These are phyloP conservation scores for Tigriopus japonicus DNA, from an alignment of 1,140 invertebrate genomes.

Conservation along the genomic window DNA sequence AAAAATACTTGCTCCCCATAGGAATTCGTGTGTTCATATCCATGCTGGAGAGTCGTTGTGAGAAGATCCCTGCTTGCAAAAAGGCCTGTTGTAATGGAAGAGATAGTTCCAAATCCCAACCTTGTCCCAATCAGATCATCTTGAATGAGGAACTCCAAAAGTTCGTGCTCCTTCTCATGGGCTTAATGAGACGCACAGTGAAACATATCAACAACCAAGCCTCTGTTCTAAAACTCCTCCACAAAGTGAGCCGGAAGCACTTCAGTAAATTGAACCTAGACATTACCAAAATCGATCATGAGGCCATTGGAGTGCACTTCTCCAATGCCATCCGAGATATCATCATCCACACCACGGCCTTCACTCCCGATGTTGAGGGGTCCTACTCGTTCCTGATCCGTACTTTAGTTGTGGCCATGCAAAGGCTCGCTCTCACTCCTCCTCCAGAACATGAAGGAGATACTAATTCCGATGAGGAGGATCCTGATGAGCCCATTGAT, in stretches of 20 bases:
- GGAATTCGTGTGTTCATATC: no score
- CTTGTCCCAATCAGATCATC: no score
- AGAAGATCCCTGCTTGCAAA: no score
- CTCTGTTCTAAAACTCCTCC: neutral
- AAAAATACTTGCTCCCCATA: no score
- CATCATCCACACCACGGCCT: neutral
- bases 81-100: no score
- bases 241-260: neutral
- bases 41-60: no score
- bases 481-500: neutral
- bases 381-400: neutral
- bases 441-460: neutral
- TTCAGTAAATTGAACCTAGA: neutral
- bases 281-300: neutral
- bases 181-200: neutral
- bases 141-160: neutral
- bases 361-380: neutral
- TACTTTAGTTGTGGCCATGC: neutral
- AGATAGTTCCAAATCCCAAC: no score
- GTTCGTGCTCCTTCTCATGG: neutral
- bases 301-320: neutral
- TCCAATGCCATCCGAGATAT: neutral
- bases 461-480: neutral
- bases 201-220: neutral
- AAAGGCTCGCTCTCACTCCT: neutral